Evolutionary conservation across 2,888 invertebrate species (phyloP).

Genomic region (Mythimna ferrago): DNA sequence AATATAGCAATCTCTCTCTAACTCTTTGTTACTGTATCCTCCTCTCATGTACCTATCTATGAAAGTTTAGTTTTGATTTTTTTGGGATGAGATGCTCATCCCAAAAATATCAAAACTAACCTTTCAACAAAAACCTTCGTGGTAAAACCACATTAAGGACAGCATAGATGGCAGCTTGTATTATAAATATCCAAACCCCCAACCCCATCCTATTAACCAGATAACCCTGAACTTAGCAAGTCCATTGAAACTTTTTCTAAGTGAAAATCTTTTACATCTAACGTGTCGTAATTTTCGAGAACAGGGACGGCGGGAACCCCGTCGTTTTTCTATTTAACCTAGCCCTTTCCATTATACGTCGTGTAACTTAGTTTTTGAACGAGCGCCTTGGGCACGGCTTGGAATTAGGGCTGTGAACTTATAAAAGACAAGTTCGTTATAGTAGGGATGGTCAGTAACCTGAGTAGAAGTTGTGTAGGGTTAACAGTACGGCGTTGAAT

Average conservation of each 20-base stretch:
- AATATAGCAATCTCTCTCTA: no score
- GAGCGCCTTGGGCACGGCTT: slow-evolving; percentile 60
- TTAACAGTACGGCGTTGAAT: background rate
- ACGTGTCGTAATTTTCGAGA: slow-evolving; percentile 52
- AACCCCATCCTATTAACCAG: background rate
- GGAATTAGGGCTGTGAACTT: slow-evolving; percentile 45
- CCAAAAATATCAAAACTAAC: no score
- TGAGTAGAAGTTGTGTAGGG: background rate
- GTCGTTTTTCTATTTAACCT: slow-evolving; percentile 57
- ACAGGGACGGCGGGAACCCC: slow-evolving; percentile 17
- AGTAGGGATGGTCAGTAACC: slow-evolving; percentile 38
- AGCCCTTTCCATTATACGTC: slow-evolving; percentile 69
- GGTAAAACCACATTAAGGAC: no score
- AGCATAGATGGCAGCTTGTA: no score
- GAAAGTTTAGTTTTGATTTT: no score
- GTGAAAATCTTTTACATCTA: slow-evolving; percentile 61
- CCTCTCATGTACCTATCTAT: no score
- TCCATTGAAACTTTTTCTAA: slow-evolving; percentile 58
- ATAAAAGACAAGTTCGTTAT: slow-evolving; percentile 42
- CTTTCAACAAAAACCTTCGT: no score
- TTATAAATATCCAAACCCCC: background rate
- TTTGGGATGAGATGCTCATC: no score
- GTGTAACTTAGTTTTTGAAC: slow-evolving; percentile 68
- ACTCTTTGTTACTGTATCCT: no score
- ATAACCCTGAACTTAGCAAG: slow-evolving; percentile 39